phyloP scores from a whole-genome alignment of 2,888 invertebrate genomes.

The Aleiodes leptofemur region DNA sequence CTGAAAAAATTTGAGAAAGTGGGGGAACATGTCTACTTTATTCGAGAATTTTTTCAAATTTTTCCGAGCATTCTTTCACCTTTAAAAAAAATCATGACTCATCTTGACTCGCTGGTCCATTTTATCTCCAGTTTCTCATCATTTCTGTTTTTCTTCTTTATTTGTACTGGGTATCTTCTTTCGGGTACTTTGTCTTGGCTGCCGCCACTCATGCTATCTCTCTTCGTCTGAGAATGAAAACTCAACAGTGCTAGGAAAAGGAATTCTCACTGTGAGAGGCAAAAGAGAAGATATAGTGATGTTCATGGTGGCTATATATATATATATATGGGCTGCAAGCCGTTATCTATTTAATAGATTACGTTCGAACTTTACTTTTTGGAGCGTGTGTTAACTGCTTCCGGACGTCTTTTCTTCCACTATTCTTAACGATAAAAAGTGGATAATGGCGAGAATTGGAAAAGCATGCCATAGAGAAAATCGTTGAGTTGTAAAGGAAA shows the following conservation, averaged over 20 bases:
- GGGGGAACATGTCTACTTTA: too few species aligned
- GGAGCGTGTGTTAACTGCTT: slow-evolving; percentile 61
- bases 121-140: too few species aligned
- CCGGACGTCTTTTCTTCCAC: slow-evolving; percentile 44
- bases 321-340: slow-evolving; percentile 24
- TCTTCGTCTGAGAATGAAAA: slow-evolving; percentile 28
- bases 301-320: slow-evolving; percentile 26
- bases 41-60: too few species aligned
- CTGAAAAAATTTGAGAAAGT: too few species aligned
- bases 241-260: slow-evolving; percentile 29
- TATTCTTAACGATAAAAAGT: slow-evolving; percentile 53
- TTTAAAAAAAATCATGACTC: not conserved
- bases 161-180: not conserved
- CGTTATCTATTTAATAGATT: slow-evolving; percentile 67
- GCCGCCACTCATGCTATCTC: slow-evolving; percentile 32
- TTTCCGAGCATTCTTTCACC: too few species aligned
- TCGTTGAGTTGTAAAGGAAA: slow-evolving; percentile 8
- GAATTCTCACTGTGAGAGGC: slow-evolving; percentile 1
- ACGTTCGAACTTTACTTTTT: slow-evolving; percentile 61
- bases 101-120: too few species aligned
- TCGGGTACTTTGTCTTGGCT: not conserved
- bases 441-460: slow-evolving; percentile 56
- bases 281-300: slow-evolving; percentile 34
- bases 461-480: slow-evolving; percentile 28
- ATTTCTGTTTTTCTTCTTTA: too few species aligned